Conservation (phyloP, 2,888 invertebrate genomes). For the Barypeithes pellucidus region DNA sequence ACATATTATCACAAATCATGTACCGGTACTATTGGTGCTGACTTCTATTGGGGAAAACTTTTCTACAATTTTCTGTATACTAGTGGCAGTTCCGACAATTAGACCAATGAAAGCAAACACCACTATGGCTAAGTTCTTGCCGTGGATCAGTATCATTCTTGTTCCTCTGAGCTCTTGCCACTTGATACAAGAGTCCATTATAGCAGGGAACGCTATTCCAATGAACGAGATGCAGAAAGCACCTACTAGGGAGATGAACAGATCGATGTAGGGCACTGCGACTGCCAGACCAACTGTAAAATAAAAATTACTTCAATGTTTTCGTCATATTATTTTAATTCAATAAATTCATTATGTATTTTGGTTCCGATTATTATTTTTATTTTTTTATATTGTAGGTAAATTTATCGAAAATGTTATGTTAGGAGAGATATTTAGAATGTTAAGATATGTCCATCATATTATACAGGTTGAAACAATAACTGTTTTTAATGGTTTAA, state of each 20-base stretch:
- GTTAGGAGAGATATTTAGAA: no score
- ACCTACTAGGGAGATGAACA: conserved; percentile 88
- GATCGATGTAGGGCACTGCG: conserved; percentile 87
- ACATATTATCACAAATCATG: conserved; percentile 41
- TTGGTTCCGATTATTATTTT: no score
- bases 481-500: no score
- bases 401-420: no score
- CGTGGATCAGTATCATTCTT: conserved; percentile 69
- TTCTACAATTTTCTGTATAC: conserved; percentile 75
- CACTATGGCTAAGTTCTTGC: conserved; percentile 75
- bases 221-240: conserved; percentile 91
- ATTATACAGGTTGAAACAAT: no score
- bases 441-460: no score
- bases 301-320: conserved; percentile 3
- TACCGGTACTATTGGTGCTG: conserved; percentile 43
- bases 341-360: no score
- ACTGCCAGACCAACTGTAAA: conserved; percentile 87
- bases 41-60: conserved; percentile 65
- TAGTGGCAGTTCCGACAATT: conserved; percentile 79
- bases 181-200: conserved; percentile 88
- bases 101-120: conserved; percentile 78
- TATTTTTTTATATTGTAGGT: no score
- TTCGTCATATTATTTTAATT: no score
- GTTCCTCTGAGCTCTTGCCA: conserved; percentile 77
- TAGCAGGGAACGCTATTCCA: conserved; percentile 91